Evolutionary conservation across 2,888 invertebrate genomes (phyloP).

Genomic region (Siphlonurus alternatus): DNA sequence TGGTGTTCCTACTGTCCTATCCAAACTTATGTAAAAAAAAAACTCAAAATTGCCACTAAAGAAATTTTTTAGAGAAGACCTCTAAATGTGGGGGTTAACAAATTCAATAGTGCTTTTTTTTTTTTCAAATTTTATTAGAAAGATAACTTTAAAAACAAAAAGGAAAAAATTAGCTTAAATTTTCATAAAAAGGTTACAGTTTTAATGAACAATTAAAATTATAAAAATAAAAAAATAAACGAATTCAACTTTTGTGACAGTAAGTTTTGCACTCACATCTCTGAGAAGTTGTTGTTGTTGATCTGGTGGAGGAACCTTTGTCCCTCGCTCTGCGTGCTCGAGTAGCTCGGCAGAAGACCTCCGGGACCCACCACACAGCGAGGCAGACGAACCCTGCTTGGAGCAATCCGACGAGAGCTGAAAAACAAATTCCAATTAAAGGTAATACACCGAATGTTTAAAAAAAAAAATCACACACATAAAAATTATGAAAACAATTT

Average conservation of each 20-base stretch:
- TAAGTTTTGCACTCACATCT: slow-evolving; percentile 31
- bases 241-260: slow-evolving; percentile 1
- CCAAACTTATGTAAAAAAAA: too few species aligned
- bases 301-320: slow-evolving; percentile 63
- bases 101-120: too few species aligned
- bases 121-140: too few species aligned
- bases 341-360: slow-evolving; percentile 71
- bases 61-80: too few species aligned
- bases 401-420: slow-evolving; percentile 47
- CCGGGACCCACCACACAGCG: slow-evolving; percentile 61
- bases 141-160: too few species aligned
- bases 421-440: slow-evolving; percentile 12
- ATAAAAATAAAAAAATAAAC: neutral
- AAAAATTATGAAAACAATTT: too few species aligned
- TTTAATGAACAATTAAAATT: too few species aligned
- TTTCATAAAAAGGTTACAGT: too few species aligned
- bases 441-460: neutral
- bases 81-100: too few species aligned
- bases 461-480: too few species aligned
- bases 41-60: neutral
- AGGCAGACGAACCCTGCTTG: slow-evolving; percentile 51
- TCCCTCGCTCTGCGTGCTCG: slow-evolving; percentile 55
- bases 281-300: slow-evolving; percentile 50
- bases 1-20: too few species aligned
- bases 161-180: too few species aligned